These are phyloP conservation scores for Mirounga angustirostris DNA, from an alignment of 2,113 vertebrate genomes.

Conservation along the genomic window DNA sequence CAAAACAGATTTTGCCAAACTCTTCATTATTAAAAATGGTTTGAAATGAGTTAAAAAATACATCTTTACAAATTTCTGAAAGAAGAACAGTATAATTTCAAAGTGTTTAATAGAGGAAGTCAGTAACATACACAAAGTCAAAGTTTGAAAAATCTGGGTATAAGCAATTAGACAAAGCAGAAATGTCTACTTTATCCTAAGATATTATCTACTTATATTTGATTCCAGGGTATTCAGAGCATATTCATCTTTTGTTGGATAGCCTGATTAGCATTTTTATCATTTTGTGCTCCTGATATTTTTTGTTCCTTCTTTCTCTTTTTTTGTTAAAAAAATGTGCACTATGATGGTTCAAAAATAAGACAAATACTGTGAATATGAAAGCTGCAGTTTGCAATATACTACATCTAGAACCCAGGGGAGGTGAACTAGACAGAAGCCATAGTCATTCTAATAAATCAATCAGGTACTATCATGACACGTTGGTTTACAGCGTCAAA, in stretches of 20 bases:
- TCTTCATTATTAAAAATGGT: background rate
- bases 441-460: background rate
- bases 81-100: background rate
- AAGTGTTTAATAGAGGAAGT: background rate
- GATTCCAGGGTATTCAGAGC: background rate
- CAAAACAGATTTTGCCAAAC: background rate
- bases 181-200: conserved; percentile 1
- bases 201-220: background rate
- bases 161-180: background rate
- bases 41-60: background rate
- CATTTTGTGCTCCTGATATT: background rate
- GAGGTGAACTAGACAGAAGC: background rate
- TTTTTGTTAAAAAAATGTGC: background rate
- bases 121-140: background rate
- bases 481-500: background rate
- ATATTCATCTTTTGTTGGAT: background rate
- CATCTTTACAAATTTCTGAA: background rate
- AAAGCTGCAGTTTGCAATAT: background rate
- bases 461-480: background rate
- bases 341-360: background rate
- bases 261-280: background rate
- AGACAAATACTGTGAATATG: background rate
- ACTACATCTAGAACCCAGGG: background rate
- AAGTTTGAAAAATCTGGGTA: background rate
- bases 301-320: background rate